A percentile compares a stretch with the other conserved stretches of the same genome.
Evolutionary conservation across 1,140 invertebrate genomes (phyloP).

Genomic region (Drosophila ananassae): DNA sequence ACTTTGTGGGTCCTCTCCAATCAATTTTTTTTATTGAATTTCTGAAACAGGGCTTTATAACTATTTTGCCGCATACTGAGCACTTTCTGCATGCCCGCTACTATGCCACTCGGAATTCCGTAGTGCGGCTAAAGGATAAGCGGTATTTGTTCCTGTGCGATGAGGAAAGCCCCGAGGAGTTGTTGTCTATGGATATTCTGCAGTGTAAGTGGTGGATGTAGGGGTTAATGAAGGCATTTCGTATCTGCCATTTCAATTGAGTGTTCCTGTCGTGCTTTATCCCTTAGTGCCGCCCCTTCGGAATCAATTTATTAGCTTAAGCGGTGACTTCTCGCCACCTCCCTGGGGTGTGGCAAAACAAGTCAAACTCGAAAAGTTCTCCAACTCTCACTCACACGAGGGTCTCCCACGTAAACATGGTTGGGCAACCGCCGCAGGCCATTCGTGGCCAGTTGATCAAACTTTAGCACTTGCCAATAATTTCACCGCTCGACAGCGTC

Average conservation of each 20-base stretch:
- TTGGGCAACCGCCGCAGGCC: conserved; percentile 44
- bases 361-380: conserved; percentile 57
- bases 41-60: conserved; percentile 64
- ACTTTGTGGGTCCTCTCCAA: not conserved
- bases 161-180: conserved; percentile 58
- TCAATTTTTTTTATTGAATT: not conserved
- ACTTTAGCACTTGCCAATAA: conserved; percentile 77
- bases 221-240: conserved; percentile 13
- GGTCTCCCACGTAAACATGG: conserved; percentile 44
- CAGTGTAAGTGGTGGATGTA: conserved; percentile 66
- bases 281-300: conserved; percentile 3
- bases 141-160: conserved; percentile 76
- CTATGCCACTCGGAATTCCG: conserved; percentile 73
- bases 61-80: conserved; percentile 58
- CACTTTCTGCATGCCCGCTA: conserved; percentile 71
- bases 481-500: conserved; percentile 73
- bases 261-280: conserved; percentile 4
- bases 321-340: conserved; percentile 42
- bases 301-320: conserved; percentile 52
- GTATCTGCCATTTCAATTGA: conserved; percentile 34
- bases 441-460: conserved; percentile 66
- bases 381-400: conserved; percentile 17
- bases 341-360: conserved; percentile 45
- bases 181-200: conserved; percentile 63
- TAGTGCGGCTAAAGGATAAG: conserved; percentile 76